Evolutionary conservation across 2,797 vertebrate species (phyloP), one percentile per base, ranked within the genome.

Genomic region (Forpus xanthops): DNA sequence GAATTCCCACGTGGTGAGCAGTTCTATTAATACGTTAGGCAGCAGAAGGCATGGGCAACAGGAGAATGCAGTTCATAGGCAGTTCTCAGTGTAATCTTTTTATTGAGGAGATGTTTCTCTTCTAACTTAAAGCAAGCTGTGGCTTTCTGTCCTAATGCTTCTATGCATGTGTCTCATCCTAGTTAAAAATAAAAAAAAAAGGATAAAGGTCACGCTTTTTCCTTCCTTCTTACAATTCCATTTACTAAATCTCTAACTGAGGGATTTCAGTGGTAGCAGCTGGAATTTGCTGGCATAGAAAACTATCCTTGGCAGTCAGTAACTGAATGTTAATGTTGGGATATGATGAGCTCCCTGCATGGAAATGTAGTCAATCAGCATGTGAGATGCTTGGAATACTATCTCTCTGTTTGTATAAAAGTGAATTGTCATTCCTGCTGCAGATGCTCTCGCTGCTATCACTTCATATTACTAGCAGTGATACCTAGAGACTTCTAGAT

Each of bases 1-100:
- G 56, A 55, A 28, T 91, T 60, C 49, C 61, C 65, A 65, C 3
- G 2, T 78, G 52, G 27, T 35, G 50, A 81, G n/a, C 16, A 42
- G 33, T 78, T 78, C 56, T 73, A 61, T 65, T 73, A 84, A 85
- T 80, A 73, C 4, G 4, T 17, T 27, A 35, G 49, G 68, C 61
- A 87, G 53, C 81, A 80, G 85, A 86, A 86, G 73, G 79, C 74
- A 80, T 28, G 55, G 66, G 41, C 50, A 70, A 58, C 12, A 42
- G 55, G 55, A 68, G 56, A 49, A 25, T 49, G 73, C 39, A n/a
- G 42, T 89, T 90, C 1, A 1, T 74, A 24, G 52, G 78, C 81
- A 70, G 24, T 44, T 85, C 39, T 45, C 35, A 37, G 39, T 41
- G 10, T 67, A 31, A 73, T 60, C 42, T 66, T 90, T 58, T 65